Percentiles rank a stretch among this genome's conserved stretches.
phyloP scores from a whole-genome alignment of 2,797 vertebrate genomes.

The Macrochelys suwanniensis region DNA sequence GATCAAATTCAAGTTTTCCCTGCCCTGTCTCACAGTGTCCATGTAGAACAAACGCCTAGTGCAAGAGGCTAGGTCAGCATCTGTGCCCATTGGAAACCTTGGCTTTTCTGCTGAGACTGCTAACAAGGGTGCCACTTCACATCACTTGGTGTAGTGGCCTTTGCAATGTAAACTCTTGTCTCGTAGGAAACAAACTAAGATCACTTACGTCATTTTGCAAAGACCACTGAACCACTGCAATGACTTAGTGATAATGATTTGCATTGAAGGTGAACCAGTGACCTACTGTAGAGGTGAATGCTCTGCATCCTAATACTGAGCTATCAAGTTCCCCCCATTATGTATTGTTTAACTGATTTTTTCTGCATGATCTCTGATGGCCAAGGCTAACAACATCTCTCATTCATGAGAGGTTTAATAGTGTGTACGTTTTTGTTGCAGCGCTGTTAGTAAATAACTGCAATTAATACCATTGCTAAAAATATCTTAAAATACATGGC shows the following conservation, averaged over 20 bases:
- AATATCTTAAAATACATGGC: neutral
- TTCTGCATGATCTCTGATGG: neutral
- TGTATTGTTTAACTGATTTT: neutral
- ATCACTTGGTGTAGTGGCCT: neutral
- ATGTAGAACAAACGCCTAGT: constrained; percentile 29
- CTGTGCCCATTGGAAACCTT: neutral
- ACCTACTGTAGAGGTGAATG: constrained; percentile 8
- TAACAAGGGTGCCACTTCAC: constrained; percentile 20
- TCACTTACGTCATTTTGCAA: neutral
- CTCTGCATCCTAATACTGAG: neutral
- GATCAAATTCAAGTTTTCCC: neutral
- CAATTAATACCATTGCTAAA: neutral
- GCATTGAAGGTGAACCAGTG: neutral
- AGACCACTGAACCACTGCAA: neutral
- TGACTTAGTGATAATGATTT: neutral
- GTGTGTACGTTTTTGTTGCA: constrained; percentile 26
- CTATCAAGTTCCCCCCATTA: neutral
- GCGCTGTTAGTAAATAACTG: constrained; percentile 21
- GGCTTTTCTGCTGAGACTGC: neutral
- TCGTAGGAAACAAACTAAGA: neutral
- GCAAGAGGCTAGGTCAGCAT: constrained; percentile 30
- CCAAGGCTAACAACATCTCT: constrained; percentile 39
- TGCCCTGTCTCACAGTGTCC: neutral
- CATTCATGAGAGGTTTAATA: constrained; percentile 23
- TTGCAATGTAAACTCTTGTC: neutral